phyloP scores from a whole-genome alignment of 2,113 vertebrate genomes.

The Heterochromis multidens region DNA sequence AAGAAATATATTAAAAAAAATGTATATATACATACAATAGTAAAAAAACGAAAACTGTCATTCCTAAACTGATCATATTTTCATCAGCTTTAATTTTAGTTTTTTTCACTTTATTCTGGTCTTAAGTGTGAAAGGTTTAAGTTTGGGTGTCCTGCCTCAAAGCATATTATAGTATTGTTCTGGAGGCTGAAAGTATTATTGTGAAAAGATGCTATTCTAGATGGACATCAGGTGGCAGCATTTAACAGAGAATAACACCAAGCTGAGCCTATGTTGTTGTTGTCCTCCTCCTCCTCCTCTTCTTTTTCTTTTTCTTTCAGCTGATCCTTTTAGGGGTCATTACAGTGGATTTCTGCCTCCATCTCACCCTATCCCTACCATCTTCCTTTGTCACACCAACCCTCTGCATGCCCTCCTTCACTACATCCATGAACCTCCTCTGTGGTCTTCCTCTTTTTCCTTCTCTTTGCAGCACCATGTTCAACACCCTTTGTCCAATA shows the following conservation, averaged over 20 bases:
- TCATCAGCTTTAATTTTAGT: background rate
- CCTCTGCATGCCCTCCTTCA: background rate
- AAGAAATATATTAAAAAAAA: no score
- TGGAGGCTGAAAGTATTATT: background rate
- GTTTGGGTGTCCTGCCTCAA: background rate
- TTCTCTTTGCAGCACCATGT: background rate
- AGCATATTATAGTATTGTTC: background rate
- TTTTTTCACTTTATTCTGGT: background rate
- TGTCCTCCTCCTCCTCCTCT: no score
- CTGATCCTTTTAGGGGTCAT: no score
- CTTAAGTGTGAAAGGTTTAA: background rate
- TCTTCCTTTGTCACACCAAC: background rate
- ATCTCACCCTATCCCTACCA: background rate
- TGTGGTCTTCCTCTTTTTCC: background rate
- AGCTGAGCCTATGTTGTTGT: rapidly evolving
- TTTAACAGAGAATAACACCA: background rate
- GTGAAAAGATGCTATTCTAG: background rate
- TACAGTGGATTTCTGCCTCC: background rate
- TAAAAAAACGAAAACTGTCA: background rate
- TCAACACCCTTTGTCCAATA: background rate
- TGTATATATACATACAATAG: no score
- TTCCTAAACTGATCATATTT: background rate
- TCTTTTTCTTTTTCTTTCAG: no score
- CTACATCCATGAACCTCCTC: background rate
- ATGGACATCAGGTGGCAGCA: slow-evolving; percentile 46